phyloP scores from a whole-genome alignment of 2,113 vertebrate genomes.

The Pterophyllum scalare region DNA sequence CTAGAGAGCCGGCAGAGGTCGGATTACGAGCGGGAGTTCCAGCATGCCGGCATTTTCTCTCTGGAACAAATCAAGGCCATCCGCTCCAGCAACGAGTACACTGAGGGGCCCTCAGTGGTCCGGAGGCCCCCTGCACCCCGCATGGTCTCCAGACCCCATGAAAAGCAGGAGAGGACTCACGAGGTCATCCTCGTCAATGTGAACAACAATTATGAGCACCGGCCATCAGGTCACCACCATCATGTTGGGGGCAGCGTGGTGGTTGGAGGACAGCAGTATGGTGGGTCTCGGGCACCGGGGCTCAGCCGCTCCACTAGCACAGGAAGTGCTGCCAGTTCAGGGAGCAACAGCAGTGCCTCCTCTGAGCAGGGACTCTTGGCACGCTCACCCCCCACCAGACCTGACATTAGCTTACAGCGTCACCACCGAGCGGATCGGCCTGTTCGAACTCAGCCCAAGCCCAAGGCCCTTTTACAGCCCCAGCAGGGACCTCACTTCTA shows the following conservation, averaged over 20 bases:
- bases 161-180: slow-evolving; percentile 95
- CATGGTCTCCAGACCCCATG: slow-evolving; percentile 83
- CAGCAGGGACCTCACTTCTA: slow-evolving; percentile 67
- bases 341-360: slow-evolving; percentile 92
- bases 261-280: slow-evolving; percentile 68
- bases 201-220: slow-evolving; percentile 92
- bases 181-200: slow-evolving; percentile 93
- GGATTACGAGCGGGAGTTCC: slow-evolving; percentile 88
- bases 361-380: slow-evolving; percentile 92
- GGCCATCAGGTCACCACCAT: slow-evolving; percentile 72
- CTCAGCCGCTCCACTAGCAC: slow-evolving; percentile 94
- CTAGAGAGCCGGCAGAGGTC: slow-evolving; percentile 87
- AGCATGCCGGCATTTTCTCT: slow-evolving; percentile 88
- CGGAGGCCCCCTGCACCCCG: slow-evolving; percentile 83
- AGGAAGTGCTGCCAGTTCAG: slow-evolving; percentile 93
- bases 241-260: slow-evolving; percentile 50
- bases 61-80: slow-evolving; percentile 98
- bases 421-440: slow-evolving; percentile 80
- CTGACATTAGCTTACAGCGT: slow-evolving; percentile 65
- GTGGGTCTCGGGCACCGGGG: slow-evolving; percentile 79
- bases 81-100: slow-evolving; percentile 96
- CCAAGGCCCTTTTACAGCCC: slow-evolving; percentile 63
- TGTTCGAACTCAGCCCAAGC: slow-evolving; percentile 91
- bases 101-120: slow-evolving; percentile 90
- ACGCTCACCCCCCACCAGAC: slow-evolving; percentile 83